Conservation (phyloP, 2,113 vertebrate genomes). For the Myrmecobius fasciatus region DNA sequence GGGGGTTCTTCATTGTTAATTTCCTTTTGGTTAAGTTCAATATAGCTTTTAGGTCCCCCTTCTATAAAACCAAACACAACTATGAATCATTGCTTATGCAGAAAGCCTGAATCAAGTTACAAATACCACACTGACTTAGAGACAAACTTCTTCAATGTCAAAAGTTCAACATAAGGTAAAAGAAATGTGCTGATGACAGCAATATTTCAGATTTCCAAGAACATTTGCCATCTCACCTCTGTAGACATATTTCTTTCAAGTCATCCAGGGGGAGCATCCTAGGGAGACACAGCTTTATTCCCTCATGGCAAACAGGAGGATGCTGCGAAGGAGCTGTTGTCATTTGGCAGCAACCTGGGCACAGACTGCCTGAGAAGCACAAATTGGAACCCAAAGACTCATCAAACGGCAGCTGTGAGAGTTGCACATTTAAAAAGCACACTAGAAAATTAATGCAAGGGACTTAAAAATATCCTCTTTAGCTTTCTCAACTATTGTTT, state of each 20-base stretch:
- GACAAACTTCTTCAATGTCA: conserved; percentile 29
- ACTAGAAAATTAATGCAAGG: conserved; percentile 43
- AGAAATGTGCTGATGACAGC: conserved; percentile 26
- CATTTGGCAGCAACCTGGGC: conserved; percentile 55
- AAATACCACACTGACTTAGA: not conserved
- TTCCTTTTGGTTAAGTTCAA: conserved; percentile 28
- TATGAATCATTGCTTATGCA: not conserved
- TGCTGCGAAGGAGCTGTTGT: not conserved
- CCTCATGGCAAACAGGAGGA: conserved; percentile 59
- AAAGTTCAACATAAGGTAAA: conserved; percentile 38
- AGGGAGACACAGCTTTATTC: conserved; percentile 57
- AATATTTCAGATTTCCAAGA: conserved; percentile 41
- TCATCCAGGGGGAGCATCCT: conserved; percentile 44
- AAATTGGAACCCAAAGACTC: conserved; percentile 49
- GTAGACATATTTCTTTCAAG: conserved; percentile 66
- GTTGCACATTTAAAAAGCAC: conserved; percentile 31
- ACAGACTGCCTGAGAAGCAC: conserved; percentile 39
- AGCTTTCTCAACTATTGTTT: conserved; percentile 36
- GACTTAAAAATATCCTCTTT: conserved; percentile 42
- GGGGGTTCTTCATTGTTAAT: not conserved
- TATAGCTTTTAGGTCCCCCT: conserved; percentile 11
- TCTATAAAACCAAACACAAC: conserved; percentile 7
- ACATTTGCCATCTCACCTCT: conserved; percentile 55
- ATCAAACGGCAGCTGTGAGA: conserved; percentile 46
- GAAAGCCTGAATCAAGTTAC: conserved; percentile 17